Base-by-base conservation (phyloP, 1,140 invertebrate genomes). In the Cydia strobilella region DNA sequence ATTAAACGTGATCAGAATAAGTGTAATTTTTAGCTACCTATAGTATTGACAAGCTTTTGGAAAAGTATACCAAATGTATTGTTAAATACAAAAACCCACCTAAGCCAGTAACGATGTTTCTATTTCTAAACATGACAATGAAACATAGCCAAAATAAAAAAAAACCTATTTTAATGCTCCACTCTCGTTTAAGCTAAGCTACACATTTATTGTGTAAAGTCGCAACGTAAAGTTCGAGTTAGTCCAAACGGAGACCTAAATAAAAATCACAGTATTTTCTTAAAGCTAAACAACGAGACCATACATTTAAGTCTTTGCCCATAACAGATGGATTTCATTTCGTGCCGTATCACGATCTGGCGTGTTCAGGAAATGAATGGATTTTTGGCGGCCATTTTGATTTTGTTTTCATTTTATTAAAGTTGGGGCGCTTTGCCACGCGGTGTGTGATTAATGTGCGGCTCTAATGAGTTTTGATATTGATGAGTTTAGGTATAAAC, bases 401-500 rank as follows among this genome's bases (percentile, higher is more conserved):
- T 69, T 69, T 69, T 69, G 65, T 69, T 69, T 69, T 69, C 65
- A 12, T 35, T 69, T 69, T 69, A 69, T 69, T 69, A 0, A 20
- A 69, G 27, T 69, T 69, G 27, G 65, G 31, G 27, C 6, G 65
- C 31, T 69, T 69, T 69, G 65, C 27, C 35, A 35, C 27, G 65
- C 31, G 65, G 65, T 23, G 65, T 65, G 27, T 69, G 65, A 69
- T 69, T 69, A 69, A 69, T 69, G 65, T 15, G 65, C 65, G 31
- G n/a, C 31, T 20, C 18, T 69, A 69, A 69, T 69, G 65, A 69
- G 65, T 69, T 69, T 69, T 69, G 65, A 69, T 69, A 69, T 69
- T 31, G 63, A 35, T 7, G 65, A 42, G 54, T 59, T 59, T 59
- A 59, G 15, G 51, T 66, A 31, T 66, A 48, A 2, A 48, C 15